phyloP scores from a whole-genome alignment of 2,797 vertebrate genomes.

The Rhynchonycteris naso region DNA sequence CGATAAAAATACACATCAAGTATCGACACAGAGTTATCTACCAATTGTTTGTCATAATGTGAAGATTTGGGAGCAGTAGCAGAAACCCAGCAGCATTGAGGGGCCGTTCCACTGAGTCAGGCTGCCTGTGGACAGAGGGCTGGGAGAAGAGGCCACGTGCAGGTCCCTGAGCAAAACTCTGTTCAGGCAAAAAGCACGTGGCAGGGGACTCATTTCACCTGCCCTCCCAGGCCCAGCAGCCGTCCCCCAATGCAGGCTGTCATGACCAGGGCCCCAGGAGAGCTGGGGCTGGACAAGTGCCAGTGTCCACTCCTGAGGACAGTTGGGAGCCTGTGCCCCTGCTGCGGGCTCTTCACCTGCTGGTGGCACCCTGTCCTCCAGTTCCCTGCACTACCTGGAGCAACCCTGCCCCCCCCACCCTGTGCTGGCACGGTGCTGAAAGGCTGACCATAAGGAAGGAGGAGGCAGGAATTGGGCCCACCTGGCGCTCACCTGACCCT shows the following conservation, averaged over 20 bases:
- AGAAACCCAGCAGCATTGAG: not conserved
- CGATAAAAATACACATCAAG: not conserved
- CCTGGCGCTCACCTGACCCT: conserved; percentile 23
- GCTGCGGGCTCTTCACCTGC: not conserved
- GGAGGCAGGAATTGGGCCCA: not conserved
- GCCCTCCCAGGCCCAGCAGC: not conserved
- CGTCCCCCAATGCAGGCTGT: not conserved
- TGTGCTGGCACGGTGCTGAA: not conserved
- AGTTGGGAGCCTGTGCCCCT: not conserved
- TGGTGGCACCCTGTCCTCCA: not conserved
- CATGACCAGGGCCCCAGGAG: not conserved
- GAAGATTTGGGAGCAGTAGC: not conserved
- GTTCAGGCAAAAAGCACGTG: not conserved
- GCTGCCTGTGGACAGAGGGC: not conserved
- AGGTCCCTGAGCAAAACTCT: not conserved
- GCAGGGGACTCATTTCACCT: not conserved
- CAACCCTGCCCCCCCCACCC: not conserved
- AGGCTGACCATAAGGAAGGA: not conserved
- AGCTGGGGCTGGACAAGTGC: not conserved
- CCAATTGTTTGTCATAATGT: not conserved
- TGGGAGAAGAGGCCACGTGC: not conserved
- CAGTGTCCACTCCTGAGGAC: not conserved
- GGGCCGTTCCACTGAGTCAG: not conserved
- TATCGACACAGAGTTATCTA: not conserved
- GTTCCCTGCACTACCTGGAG: not conserved